Evolutionary conservation across 2,113 vertebrate genomes (phyloP), one percentile per base, ranked within the genome.

Genomic region (Epinephelus lanceolatus): DNA sequence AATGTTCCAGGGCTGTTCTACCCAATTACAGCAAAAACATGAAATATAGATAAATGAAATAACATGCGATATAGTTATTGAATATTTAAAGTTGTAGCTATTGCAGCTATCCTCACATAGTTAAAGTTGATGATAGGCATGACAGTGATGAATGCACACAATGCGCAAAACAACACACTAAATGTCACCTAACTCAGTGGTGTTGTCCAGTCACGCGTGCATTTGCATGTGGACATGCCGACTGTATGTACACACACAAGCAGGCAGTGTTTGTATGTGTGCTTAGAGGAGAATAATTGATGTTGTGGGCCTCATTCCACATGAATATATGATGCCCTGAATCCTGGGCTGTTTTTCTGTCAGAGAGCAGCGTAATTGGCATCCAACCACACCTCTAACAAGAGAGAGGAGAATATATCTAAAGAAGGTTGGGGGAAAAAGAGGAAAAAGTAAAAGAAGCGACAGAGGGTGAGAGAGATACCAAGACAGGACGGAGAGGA

Each of bases 261-360:
- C 49, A 53, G 49, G 11, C 74, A 74, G 65, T 71, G 70, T 71
- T 53, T 84, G 63, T 49, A 19, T 74, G 71, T 82, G 70, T 69
- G 68, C 59, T 81, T 80, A 42, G 63, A 91, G 65, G 27, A 77
- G 84, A 92, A 88, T 87, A 86, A 86, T 83, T 91, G 61, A 89
- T 89, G 90, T 21, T 61, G 71, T 51, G 79, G 61, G 80, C 62
- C 83, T 79, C 56, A 59, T 76, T 83, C n/a, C 68, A 53, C 60
- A 90, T 88, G 42, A 86, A 88, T 85, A 80, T 83, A 78, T 65
- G 85, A 93, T 84, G 77, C 69, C 45, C 76, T 78, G 76, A 61
- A 81, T 80, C 65, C 71, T 60, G 11, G 56, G 53, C 40, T 83
- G 76, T 76, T 87, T 84, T 86, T 83, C 81, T 81, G 56, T 73